A percentile compares a stretch with the other conserved stretches of the same genome.
Conservation (phyloP, 2,888 invertebrate genomes). For the Hirtodrosophila cameraria region DNA sequence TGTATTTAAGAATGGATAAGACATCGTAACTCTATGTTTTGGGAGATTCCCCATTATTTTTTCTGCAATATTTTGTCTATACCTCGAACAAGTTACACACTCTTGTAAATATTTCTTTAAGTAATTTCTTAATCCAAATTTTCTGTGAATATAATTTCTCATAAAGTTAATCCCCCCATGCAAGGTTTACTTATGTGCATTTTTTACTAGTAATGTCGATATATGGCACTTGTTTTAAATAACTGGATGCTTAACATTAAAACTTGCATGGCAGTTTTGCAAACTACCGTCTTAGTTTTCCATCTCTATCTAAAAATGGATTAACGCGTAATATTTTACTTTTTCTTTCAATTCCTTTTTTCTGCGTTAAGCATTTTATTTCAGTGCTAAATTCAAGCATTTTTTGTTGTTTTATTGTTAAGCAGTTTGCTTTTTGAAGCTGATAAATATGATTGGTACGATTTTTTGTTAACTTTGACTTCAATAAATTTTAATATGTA, state of each 20-base stretch:
- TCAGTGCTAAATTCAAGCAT: neutral
- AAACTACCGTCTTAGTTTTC: slow-evolving; percentile 1
- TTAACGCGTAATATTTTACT: neutral
- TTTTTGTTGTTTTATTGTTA: neutral
- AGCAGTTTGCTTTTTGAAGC: neutral
- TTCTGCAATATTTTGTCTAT: slow-evolving; percentile 1
- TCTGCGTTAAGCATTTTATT: neutral
- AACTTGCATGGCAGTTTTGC: neutral
- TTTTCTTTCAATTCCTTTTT: neutral
- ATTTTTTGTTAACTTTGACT: neutral
- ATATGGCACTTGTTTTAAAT: neutral
- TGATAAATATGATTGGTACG: neutral
- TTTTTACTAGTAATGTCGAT: slow-evolving; percentile 2
- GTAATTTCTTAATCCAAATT: slow-evolving; percentile 6
- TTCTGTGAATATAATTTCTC: slow-evolving; percentile 17
- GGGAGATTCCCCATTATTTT: slow-evolving; percentile 13
- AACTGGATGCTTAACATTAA: neutral
- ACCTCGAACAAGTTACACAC: slow-evolving; percentile 8
- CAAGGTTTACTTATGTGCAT: slow-evolving; percentile 1
- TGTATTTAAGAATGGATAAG: slow-evolving; percentile 5
- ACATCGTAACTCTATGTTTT: neutral
- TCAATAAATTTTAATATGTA: neutral
- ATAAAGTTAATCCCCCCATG: slow-evolving; percentile 10
- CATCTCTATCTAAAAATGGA: neutral
- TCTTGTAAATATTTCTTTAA: slow-evolving; percentile 1